Evolutionary conservation across 2,888 invertebrate species (phyloP).

Genomic region (Diabrotica balteata): DNA sequence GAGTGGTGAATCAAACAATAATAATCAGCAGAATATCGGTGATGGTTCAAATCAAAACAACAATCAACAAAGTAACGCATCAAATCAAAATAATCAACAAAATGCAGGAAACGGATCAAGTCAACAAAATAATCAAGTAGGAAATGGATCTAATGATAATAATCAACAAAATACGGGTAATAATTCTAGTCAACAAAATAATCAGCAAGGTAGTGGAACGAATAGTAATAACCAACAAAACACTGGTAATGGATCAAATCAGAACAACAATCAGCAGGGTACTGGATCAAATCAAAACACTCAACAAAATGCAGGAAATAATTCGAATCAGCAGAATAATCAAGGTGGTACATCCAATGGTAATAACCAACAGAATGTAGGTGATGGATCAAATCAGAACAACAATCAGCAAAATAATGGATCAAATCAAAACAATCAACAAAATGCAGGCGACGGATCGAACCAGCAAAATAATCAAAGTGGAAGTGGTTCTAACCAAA

Average conservation of each 20-base stretch:
- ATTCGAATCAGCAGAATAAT: constrained; percentile 30
- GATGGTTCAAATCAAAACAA: constrained; percentile 16
- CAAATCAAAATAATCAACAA: constrained; percentile 33
- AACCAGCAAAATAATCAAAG: constrained; percentile 15
- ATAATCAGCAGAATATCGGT: constrained; percentile 16
- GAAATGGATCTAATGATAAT: constrained; percentile 11
- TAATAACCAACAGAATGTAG: constrained; percentile 20
- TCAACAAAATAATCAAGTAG: constrained; percentile 21
- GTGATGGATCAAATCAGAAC: constrained; percentile 14
- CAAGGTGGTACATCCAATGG: constrained; percentile 12
- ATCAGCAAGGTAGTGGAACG: constrained; percentile 11
- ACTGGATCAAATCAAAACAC: constrained; percentile 21
- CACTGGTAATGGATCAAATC: constrained; percentile 7
- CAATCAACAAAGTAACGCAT: constrained; percentile 30
- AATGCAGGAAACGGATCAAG: constrained; percentile 1
- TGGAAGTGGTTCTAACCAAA: neutral
- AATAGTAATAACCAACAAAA: constrained; percentile 12
- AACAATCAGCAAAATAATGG: constrained; percentile 1
- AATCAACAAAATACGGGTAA: constrained; percentile 3
- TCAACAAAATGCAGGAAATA: constrained; percentile 27
- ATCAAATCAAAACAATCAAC: constrained; percentile 10
- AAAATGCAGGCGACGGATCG: constrained; percentile 6
- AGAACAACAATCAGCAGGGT: constrained; percentile 15
- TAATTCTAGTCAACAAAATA: constrained; percentile 18
- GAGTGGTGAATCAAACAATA: neutral